Evolutionary conservation across 2,797 vertebrate species (phyloP), one percentile per base, ranked within the genome.

Genomic region (Kryptolebias ocellatus): DNA sequence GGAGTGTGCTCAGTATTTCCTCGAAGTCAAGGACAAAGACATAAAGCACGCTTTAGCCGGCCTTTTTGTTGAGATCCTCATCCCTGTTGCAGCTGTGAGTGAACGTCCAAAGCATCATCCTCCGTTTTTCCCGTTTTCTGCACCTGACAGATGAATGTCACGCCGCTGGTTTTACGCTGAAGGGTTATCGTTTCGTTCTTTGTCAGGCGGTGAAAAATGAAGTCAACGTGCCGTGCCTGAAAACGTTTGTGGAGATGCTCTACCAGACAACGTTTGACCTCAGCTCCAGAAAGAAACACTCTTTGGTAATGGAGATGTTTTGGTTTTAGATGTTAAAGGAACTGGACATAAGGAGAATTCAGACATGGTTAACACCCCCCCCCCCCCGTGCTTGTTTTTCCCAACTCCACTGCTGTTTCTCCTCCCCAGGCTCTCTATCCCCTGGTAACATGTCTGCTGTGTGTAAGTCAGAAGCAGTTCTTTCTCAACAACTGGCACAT

Each of bases 401-500:
- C 31, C 7, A 3, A 4, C 31, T 34, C 31, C 7, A 7, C 4
- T 34, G 31, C 31, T 34, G 31, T 17, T 58, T 70, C 64, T 68
- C 84, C 85, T 87, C 90, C 65, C 0, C 82, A 99, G 98, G 98
- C 98, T 85, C 93, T 99, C 50, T 99, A 98, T 90, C 98, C 98
- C 72, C 90, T 99, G 94, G 97, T 99, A 85, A 99, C 98, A 78
- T 99, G 98, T 92, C 93, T 99, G 92, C 94, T 99, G 87, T 99
- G 98, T 94, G 98, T 99, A 89, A 99, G 98, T 95, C 98, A 99
- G 92, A 99, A 99, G 93, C 97, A 96, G 88, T 99, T 99, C 95
- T 99, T 99, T 95, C 96, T 99, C 93, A 99, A 96, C 95, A 99
- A 99, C 93, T 99, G 98, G 98, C 98, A 99, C 94, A 98, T 99